Base-by-base conservation (phyloP, 2,888 invertebrate genomes). In the Atherix ibis region DNA sequence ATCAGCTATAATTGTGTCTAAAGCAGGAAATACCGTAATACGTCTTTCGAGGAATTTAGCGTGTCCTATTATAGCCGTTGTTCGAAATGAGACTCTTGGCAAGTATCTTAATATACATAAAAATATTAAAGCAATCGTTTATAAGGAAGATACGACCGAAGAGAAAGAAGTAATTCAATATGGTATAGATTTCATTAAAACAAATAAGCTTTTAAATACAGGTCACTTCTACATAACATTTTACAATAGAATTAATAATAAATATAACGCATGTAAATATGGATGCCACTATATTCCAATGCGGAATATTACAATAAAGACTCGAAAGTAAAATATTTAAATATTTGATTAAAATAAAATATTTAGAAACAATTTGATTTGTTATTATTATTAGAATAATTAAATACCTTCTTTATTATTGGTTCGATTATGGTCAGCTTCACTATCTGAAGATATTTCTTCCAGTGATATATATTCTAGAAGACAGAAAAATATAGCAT, bases 401-500 rank as follows among this genome's bases (percentile, higher is more conserved):
- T 10, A 19, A 25, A 15, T 19, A 19, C 17, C 6, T 31, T n/a
- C n/a, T n/a, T n/a, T n/a, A n/a, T n/a, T n/a, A n/a, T n/a, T n/a
- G n/a, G n/a, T 34, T 32, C 18, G 16, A 8, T 16, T 27, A 19
- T 15, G 10, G 16, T 40, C 55, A 15, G 56, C 49, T 39, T 59
- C 61, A 38, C 56, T 58, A 35, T 59, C 62, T 1, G 63, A 62
- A 5, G 72, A 72, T 32, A 73, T 72, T 51, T 71, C 72, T 46
- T 73, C 73, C 38, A 73, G 50, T 0, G 72, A 71, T 35, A 73
- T 68, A 3, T 70, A 70, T 49, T 73, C 73, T 48, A 60, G 15
- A 25, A 30, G 36, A 32, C 30, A 17, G 19, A 24, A 16, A 6
- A 18, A 26, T 9, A 34, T n/a, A n/a, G n/a, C n/a, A n/a, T n/a